Evolutionary conservation across 1,140 invertebrate genomes (phyloP).

Genomic region (Cydia splendana): DNA sequence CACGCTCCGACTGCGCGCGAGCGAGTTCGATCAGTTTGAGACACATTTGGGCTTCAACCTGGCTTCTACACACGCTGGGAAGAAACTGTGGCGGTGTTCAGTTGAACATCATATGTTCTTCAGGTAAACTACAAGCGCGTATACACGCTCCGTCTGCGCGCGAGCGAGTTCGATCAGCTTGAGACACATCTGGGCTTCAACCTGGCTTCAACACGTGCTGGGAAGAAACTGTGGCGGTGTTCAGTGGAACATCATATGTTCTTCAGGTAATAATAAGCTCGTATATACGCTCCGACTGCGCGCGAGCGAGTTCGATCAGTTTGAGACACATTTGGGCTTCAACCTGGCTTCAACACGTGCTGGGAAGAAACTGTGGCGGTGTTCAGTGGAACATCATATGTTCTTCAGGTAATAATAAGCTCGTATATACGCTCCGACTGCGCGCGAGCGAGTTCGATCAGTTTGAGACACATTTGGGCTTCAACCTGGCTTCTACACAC

Average conservation of each 20-base stretch:
- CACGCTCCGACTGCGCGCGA: conserved; percentile 97
- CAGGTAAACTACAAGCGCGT: conserved; percentile 84
- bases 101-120: conserved; percentile 99
- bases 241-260: conserved; percentile 91
- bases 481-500: conserved; percentile 94
- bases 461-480: conserved; percentile 96
- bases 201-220: conserved; percentile 92
- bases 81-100: conserved; percentile 98
- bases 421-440: conserved; percentile 97
- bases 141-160: conserved; percentile 97
- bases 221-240: conserved; percentile 62
- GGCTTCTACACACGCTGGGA: conserved; percentile 93
- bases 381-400: conserved; percentile 98
- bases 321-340: conserved; percentile 96
- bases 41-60: conserved; percentile 96
- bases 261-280: conserved; percentile 96
- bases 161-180: conserved; percentile 97
- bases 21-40: conserved; percentile 98
- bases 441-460: conserved; percentile 98
- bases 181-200: conserved; percentile 97
- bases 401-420: conserved; percentile 98
- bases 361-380: conserved; percentile 98
- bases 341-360: conserved; percentile 94
- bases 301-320: conserved; percentile 97
- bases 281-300: conserved; percentile 98